Conservation (phyloP, 2,888 invertebrate genomes). For the Synanthedon myopaeformis region DNA sequence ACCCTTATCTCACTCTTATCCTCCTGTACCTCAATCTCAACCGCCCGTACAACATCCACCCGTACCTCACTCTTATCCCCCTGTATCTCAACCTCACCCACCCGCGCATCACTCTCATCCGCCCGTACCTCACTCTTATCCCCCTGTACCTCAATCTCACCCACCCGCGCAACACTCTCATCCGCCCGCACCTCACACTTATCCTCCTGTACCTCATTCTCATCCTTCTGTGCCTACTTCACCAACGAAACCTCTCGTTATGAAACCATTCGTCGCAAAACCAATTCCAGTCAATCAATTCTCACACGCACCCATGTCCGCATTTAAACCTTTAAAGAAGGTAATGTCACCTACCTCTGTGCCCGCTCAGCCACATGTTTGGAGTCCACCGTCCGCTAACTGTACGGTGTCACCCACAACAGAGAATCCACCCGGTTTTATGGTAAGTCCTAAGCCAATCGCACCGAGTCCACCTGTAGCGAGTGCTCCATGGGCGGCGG, state of each 20-base stretch:
- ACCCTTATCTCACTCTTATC: neutral
- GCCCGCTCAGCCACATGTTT: conserved; percentile 31
- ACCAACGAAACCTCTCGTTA: conserved; percentile 33
- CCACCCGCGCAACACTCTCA: neutral
- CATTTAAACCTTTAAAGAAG: conserved; percentile 75
- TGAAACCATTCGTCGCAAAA: conserved; percentile 65
- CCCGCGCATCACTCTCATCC: conserved; percentile 8
- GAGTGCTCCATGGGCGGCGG: conserved; percentile 55
- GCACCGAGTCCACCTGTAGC: conserved; percentile 21
- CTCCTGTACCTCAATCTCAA: neutral
- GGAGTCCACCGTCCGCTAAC: conserved; percentile 54
- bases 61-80: neutral
- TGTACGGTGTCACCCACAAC: conserved; percentile 32
- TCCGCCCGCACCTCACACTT: neutral
- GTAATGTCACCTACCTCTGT: conserved; percentile 43
- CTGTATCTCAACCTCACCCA: conserved; percentile 7
- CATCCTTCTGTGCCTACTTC: conserved; percentile 26
- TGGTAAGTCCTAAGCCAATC: conserved; percentile 14
- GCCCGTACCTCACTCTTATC: neutral
- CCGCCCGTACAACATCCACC: neutral
- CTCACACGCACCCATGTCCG: conserved; percentile 82
- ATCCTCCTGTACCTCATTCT: conserved; percentile 4
- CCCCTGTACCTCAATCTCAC: neutral
- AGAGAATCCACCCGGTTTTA: conserved; percentile 17
- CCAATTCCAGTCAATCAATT: conserved; percentile 77